These are phyloP conservation scores for Mionectes olivaceus DNA, from an alignment of 2,797 vertebrate species.

Conservation along the genomic window DNA sequence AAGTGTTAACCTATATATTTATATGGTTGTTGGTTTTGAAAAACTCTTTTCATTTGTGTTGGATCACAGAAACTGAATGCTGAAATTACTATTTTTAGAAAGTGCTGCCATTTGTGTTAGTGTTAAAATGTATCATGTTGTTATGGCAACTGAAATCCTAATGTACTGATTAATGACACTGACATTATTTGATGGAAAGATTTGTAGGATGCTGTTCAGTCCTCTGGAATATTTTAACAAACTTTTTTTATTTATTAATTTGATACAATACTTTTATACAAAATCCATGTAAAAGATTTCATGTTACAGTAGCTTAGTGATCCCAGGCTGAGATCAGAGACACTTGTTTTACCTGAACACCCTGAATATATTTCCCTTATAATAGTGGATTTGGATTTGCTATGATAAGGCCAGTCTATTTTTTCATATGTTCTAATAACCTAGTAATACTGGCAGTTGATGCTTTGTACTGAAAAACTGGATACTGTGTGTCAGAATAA, in stretches of 20 bases:
- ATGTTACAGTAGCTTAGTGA: neutral
- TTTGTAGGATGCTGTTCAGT: conserved; percentile 32
- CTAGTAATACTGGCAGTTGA: neutral
- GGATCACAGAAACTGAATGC: conserved; percentile 49
- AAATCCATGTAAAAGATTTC: neutral
- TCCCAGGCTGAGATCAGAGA: neutral
- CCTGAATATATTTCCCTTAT: neutral
- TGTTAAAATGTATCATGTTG: conserved; percentile 73
- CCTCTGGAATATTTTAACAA: conserved; percentile 49
- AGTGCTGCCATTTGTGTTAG: conserved; percentile 65
- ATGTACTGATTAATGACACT: conserved; percentile 70
- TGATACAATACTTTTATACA: neutral
- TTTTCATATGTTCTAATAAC: neutral
- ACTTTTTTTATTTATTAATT: conserved; percentile 22
- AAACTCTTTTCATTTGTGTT: conserved; percentile 27
- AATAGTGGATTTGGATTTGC: neutral
- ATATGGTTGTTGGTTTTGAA: conserved; percentile 3
- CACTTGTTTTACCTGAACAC: neutral
- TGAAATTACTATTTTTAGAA: conserved; percentile 69
- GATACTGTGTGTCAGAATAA: neutral
- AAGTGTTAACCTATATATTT: neutral
- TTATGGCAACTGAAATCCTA: conserved; percentile 73
- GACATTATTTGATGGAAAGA: conserved; percentile 60
- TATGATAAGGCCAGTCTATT: neutral
- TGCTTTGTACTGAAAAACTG: neutral